A percentile compares a stretch with the other conserved stretches of the same genome.
These are phyloP conservation scores for Caracal caracal DNA, from an alignment of 2,113 vertebrate species.

Conservation along the genomic window DNA sequence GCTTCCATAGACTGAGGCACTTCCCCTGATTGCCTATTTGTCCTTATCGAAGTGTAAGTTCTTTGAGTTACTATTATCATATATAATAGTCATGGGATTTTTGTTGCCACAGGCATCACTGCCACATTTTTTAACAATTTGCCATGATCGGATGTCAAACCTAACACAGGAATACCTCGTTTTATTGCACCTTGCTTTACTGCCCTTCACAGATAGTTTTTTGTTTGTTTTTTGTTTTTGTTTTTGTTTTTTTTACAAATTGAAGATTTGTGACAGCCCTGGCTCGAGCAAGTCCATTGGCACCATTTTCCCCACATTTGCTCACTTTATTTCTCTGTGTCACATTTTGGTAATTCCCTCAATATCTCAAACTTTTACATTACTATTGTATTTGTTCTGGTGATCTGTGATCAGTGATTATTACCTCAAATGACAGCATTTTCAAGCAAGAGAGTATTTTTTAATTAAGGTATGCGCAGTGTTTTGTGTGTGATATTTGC, in stretches of 20 bases:
- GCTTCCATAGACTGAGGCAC: background rate
- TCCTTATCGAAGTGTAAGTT: background rate
- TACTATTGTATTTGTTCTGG: background rate
- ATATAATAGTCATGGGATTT: background rate
- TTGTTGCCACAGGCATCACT: background rate
- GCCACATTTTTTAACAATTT: background rate
- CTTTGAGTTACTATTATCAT: background rate
- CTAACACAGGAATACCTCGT: background rate
- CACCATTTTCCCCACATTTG: background rate
- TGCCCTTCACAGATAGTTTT: background rate
- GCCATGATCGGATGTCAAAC: background rate
- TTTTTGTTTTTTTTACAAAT: background rate
- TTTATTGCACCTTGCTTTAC: background rate
- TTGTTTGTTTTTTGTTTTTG: no score
- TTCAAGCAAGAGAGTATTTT: background rate
- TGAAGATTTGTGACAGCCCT: background rate
- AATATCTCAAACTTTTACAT: background rate
- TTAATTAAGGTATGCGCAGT: background rate
- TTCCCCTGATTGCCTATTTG: background rate
- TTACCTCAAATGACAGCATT: background rate
- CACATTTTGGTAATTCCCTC: background rate
- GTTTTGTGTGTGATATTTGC: background rate
- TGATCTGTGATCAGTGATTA: background rate
- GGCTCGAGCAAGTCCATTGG: background rate
- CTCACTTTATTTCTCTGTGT: background rate